Percentiles rank a stretch among this genome's conserved stretches.
Evolutionary conservation across 2,797 vertebrate genomes (phyloP).

Genomic region (Alauda arvensis): DNA sequence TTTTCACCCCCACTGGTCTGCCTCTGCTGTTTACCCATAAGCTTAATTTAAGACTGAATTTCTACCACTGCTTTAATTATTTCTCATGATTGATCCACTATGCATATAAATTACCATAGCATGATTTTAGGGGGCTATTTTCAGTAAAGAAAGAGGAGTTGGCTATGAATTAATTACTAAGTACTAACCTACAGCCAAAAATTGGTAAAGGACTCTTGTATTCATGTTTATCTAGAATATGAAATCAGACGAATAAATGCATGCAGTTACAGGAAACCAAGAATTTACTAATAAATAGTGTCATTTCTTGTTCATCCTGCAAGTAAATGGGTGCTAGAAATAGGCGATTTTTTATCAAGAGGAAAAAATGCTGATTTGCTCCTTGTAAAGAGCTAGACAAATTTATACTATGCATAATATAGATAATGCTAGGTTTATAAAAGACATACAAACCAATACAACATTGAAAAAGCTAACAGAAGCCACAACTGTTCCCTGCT

Average conservation of each 20-base stretch:
- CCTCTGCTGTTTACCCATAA: not conserved
- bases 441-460: not conserved
- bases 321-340: not conserved
- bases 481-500: not conserved
- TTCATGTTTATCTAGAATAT: not conserved
- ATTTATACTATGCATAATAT: not conserved
- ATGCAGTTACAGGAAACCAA: not conserved
- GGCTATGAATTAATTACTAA: not conserved
- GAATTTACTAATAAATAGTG: not conserved
- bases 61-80: not conserved
- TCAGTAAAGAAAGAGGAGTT: not conserved
- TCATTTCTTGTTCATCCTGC: not conserved
- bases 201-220: not conserved
- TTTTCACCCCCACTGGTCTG: not conserved
- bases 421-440: not conserved
- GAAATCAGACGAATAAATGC: not conserved
- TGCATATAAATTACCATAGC: not conserved
- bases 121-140: not conserved
- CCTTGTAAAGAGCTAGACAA: not conserved
- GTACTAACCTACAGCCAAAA: not conserved
- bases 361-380: not conserved
- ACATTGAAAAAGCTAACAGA: not conserved
- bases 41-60: not conserved
- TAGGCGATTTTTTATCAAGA: not conserved
- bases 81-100: not conserved